Evolutionary conservation across 1,140 invertebrate species (phyloP), one percentile per base, ranked within the genome.

Genomic region (Lucilia cuprina): DNA sequence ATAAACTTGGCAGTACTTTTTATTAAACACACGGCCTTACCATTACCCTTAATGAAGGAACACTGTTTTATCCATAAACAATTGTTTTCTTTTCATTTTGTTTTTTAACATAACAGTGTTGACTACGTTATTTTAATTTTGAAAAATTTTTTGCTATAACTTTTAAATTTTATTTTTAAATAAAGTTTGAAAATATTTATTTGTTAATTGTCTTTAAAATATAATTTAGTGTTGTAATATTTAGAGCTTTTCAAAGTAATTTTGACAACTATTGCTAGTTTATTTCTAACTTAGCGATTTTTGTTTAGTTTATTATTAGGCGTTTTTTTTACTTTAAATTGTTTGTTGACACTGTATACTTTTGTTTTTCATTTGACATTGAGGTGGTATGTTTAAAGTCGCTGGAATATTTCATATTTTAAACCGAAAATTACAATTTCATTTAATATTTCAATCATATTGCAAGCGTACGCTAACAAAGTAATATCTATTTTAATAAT

Each of bases 301-400:
- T 55, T 55, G 13, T 14, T 55, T 10, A 41, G 50, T 14, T 5
- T 0, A 10, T 34, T 78, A 19, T 13, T 78, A 19, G 12, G 8
- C 34, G 75, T 9, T 34, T 49, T 49, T 41, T 8, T 49, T 49
- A 10, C n/a, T 19, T 13, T 49, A 78, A 78, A 12, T 30, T 78
- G 12, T 10, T 49, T 19, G 75, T 5, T 14, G 10, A 5, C 75
- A 78, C 30, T 78, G 21, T 7, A 35, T 35, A 83, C 19, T 47
- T 74, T 70, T 74, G 82, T 83, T 83, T 83, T 83, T 83, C 82
- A 83, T 83, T 83, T 83, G 82, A 83, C 82, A 83, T 83, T 83
- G 82, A 83, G 60, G 75, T 19, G 34, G n/a, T 21, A 21, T 19
- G n/a, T 70, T 70, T 12, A 70, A 70, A 70, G 65, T 25, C 19